Percentiles rank a stretch among this genome's conserved stretches.
Conservation (phyloP, 2,113 vertebrate genomes). For the Ctenomys sociabilis region DNA sequence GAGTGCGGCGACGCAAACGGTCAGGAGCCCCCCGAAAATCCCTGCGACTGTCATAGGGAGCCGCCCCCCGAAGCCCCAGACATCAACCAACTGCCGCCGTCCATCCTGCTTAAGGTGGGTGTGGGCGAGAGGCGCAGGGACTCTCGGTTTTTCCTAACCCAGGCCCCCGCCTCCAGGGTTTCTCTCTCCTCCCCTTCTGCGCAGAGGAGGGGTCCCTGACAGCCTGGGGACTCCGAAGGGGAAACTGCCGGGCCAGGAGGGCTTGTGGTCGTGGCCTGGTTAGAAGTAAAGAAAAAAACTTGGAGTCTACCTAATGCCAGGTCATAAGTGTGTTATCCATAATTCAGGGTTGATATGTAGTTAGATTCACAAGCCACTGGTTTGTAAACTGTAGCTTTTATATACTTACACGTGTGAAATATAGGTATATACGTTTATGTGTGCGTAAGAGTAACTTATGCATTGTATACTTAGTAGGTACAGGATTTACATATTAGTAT, state of each 20-base stretch:
- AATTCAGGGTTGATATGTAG: neutral
- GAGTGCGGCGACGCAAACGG: constrained; percentile 82
- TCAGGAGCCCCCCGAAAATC: constrained; percentile 84
- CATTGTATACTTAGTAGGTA: neutral
- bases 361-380: neutral
- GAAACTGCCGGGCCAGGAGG: neutral
- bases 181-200: neutral
- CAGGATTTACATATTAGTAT: neutral
- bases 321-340: neutral
- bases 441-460: neutral
- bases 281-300: neutral
- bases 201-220: constrained; percentile 16
- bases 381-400: neutral
- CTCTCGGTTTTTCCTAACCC: neutral
- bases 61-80: constrained; percentile 77
- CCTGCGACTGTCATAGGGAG: constrained; percentile 79
- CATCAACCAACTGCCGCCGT: constrained; percentile 96
- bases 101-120: constrained; percentile 97
- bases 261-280: neutral
- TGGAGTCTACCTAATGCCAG: neutral
- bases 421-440: neutral
- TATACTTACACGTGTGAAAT: neutral
- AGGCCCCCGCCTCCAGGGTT: neutral
- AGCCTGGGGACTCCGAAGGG: neutral
- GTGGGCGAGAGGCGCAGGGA: neutral